phyloP scores from a whole-genome alignment of 2,797 vertebrate genomes.

The Urosaurus nigricauda region DNA sequence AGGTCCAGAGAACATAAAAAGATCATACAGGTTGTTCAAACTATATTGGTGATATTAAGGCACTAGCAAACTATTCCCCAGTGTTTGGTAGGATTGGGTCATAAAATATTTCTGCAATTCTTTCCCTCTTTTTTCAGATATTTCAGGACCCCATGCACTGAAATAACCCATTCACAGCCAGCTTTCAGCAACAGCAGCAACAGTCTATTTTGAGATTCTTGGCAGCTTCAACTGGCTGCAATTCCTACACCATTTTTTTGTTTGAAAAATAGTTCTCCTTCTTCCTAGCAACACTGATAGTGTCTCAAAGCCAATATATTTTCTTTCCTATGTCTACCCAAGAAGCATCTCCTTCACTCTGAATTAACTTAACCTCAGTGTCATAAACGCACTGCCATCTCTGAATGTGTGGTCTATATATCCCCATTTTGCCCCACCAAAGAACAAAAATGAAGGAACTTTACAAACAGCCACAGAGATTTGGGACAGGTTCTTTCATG shows the following conservation, averaged over 20 bases:
- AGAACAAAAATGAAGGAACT: not conserved
- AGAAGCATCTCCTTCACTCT: not conserved
- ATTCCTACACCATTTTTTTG: not conserved
- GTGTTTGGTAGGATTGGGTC: too few species aligned
- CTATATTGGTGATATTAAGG: too few species aligned
- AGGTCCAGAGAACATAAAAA: too few species aligned
- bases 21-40: too few species aligned
- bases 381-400: not conserved
- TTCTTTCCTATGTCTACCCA: not conserved
- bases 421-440: not conserved
- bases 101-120: too few species aligned
- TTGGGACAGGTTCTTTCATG: too few species aligned
- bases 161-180: too few species aligned
- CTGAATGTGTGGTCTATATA: not conserved
- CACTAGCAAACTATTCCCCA: too few species aligned
- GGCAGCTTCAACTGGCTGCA: not conserved
- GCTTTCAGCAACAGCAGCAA: too few species aligned
- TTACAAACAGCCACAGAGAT: not conserved
- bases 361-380: not conserved
- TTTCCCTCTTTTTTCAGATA: too few species aligned
- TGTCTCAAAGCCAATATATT: not conserved
- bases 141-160: too few species aligned
- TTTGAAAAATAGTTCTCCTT: not conserved
- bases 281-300: not conserved
- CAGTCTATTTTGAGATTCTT: not conserved